phyloP scores from a whole-genome alignment of 2,113 vertebrate species.

The Panthera leo region DNA sequence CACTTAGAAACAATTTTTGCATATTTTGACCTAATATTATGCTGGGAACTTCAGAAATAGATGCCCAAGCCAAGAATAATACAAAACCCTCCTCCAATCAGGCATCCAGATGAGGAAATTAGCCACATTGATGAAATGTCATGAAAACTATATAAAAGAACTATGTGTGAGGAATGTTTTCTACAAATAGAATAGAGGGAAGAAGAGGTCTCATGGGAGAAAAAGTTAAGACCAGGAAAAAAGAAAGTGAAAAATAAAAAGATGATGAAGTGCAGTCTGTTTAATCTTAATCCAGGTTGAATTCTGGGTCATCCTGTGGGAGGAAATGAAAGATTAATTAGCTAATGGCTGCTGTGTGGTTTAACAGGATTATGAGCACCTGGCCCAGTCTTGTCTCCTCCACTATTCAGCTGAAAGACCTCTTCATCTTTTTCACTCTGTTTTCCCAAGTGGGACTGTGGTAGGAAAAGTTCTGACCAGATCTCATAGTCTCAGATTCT shows the following conservation, averaged over 20 bases:
- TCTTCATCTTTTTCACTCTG: background rate
- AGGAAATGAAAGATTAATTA: constrained; percentile 41
- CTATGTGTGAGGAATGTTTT: background rate
- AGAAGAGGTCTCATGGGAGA: constrained; percentile 16
- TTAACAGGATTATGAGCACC: background rate
- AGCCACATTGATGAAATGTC: constrained; percentile 13
- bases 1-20: constrained; percentile 25
- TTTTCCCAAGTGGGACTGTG: background rate
- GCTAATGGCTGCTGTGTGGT: background rate
- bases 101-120: constrained; percentile 17
- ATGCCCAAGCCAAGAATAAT: constrained; percentile 56
- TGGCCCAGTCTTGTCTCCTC: background rate
- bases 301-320: background rate
- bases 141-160: background rate
- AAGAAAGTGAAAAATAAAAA: constrained; percentile 24
- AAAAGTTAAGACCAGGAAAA: constrained; percentile 8
- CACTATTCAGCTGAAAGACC: background rate
- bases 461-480: background rate
- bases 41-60: background rate
- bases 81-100: constrained; percentile 32
- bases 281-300: constrained; percentile 19
- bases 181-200: constrained; percentile 28
- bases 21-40: background rate
- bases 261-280: background rate
- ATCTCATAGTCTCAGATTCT: background rate